Percentiles rank a stretch among this genome's conserved stretches.
phyloP scores from a whole-genome alignment of 2,113 vertebrate genomes.

The Camelus dromedarius region DNA sequence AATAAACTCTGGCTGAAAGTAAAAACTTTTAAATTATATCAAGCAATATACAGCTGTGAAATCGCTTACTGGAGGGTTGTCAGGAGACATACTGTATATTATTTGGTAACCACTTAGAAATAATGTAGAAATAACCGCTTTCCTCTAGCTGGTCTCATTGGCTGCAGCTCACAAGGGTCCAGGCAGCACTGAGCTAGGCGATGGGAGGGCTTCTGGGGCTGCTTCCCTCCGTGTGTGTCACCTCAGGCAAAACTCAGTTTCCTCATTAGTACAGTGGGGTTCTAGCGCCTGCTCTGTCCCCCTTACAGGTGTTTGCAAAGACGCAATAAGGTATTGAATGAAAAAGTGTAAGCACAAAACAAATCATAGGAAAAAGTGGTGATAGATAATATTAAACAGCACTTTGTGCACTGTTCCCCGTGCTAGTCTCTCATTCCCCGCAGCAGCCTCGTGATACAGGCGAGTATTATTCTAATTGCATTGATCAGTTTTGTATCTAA shows the following conservation, averaged over 20 bases:
- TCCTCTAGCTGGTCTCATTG: background rate
- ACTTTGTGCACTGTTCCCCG: background rate
- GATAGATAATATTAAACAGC: background rate
- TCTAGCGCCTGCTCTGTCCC: background rate
- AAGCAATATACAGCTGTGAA: conserved; percentile 31
- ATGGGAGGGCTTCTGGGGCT: background rate
- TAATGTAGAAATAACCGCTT: background rate
- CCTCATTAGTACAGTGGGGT: background rate
- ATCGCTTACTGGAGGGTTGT: background rate
- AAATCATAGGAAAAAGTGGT: background rate
- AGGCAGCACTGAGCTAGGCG: background rate
- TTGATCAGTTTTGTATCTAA: background rate
- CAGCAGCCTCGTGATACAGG: background rate
- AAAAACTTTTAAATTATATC: conserved; percentile 3
- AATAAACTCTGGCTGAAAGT: conserved; percentile 14
- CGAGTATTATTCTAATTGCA: background rate
- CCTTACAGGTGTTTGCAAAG: background rate
- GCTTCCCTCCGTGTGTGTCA: accelerated
- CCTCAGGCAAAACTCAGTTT: background rate
- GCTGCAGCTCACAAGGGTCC: background rate
- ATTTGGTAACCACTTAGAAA: conserved; percentile 12
- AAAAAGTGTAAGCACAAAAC: background rate
- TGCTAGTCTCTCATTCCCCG: background rate
- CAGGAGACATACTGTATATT: background rate
- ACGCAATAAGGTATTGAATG: background rate